Conservation (phyloP, 2,888 invertebrate genomes). For the Bellardia pandia region DNA sequence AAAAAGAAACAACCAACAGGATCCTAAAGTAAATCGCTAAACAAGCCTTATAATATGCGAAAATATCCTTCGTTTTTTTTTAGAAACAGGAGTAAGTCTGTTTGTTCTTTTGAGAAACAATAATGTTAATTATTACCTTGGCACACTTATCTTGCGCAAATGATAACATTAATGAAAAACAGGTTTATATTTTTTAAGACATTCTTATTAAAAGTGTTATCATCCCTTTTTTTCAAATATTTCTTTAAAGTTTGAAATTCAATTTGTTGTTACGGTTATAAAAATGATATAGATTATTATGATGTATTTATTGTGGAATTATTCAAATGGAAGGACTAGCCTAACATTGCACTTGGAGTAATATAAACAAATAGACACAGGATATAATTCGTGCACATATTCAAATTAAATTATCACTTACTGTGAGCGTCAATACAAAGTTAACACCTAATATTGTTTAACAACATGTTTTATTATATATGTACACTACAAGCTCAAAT, state of each 20-base stretch:
- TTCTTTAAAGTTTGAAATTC: not conserved
- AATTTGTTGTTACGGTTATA: conserved; percentile 40
- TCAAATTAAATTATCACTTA: too few relatives aligned
- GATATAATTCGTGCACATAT: too few relatives aligned
- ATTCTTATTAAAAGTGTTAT: conserved; percentile 3
- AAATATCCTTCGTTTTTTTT: conserved; percentile 56
- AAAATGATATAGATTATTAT: conserved; percentile 41
- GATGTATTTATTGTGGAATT: not conserved
- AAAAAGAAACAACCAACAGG: conserved; percentile 22
- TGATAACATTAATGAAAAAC: conserved; percentile 64
- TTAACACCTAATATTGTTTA: too few relatives aligned
- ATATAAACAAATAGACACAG: too few relatives aligned
- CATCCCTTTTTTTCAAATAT: conserved; percentile 6
- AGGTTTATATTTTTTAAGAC: conserved; percentile 37
- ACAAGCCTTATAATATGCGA: conserved; percentile 71
- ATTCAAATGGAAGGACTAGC: conserved; percentile 4
- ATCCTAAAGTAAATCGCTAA: conserved; percentile 65
- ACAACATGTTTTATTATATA: too few relatives aligned
- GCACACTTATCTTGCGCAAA: conserved; percentile 65
- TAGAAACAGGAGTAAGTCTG: not conserved
- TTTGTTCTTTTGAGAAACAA: conserved; percentile 41
- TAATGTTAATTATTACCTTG: conserved; percentile 60
- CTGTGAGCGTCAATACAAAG: too few relatives aligned
- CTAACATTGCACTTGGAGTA: not conserved
- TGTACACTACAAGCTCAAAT: too few relatives aligned